phyloP scores from a whole-genome alignment of 2,113 vertebrate species.

The Pituophis catenifer region DNA sequence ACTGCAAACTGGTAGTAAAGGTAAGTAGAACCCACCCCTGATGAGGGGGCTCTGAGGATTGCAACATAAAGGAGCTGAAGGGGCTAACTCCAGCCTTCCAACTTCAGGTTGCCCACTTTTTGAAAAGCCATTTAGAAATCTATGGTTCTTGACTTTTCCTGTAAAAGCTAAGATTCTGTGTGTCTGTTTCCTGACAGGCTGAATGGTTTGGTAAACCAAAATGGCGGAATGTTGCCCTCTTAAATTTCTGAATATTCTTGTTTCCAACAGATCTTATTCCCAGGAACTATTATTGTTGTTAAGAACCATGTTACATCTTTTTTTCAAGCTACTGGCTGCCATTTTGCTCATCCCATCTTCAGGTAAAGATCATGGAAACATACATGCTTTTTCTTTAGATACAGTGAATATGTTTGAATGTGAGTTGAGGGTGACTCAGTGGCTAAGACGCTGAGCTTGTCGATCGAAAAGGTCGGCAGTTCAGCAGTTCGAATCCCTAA shows the following conservation, averaged over 20 bases:
- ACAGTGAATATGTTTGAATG: not conserved
- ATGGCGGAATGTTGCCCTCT: not conserved
- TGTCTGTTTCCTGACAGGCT: not conserved
- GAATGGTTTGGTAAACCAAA: not conserved
- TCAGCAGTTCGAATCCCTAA: too few relatives aligned
- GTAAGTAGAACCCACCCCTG: too few relatives aligned
- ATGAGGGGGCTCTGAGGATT: not conserved
- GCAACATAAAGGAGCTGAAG: not conserved
- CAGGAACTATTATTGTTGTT: not conserved
- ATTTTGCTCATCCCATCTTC: not conserved
- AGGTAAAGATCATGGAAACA: slow-evolving; percentile 3
- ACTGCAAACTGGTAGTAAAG: too few relatives aligned
- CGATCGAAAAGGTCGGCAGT: too few relatives aligned
- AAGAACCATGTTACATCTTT: not conserved
- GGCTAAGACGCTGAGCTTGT: too few relatives aligned
- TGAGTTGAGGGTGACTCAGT: not conserved
- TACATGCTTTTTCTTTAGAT: not conserved
- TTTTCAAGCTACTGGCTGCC: not conserved
- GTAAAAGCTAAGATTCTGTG: not conserved
- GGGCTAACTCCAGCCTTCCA: not conserved
- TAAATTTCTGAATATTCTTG: not conserved
- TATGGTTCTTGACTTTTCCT: not conserved
- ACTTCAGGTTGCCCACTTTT: not conserved
- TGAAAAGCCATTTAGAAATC: not conserved
- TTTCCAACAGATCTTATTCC: not conserved